Conservation (phyloP, 2,888 invertebrate genomes). For the Eupithecia inturbata region DNA sequence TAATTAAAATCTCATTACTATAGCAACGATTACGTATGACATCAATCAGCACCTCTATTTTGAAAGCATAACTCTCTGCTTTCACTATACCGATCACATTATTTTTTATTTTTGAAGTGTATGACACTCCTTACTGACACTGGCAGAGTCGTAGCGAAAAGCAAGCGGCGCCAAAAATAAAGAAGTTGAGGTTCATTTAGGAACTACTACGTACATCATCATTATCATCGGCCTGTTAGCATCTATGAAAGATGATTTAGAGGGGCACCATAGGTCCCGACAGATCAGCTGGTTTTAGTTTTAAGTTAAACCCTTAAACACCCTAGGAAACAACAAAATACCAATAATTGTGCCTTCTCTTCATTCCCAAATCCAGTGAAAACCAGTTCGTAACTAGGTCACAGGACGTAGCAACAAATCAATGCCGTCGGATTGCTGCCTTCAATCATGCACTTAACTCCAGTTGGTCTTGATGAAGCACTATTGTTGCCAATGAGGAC, state of each 20-base stretch:
- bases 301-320: background rate
- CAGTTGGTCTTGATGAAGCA: slow-evolving; percentile 26
- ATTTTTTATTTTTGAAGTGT: too few relatives aligned
- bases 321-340: background rate
- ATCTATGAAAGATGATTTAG: background rate
- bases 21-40: background rate
- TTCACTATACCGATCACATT: too few relatives aligned
- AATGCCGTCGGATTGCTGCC: slow-evolving; percentile 25
- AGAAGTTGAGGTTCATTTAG: background rate
- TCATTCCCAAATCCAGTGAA: background rate
- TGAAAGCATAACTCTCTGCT: too few relatives aligned
- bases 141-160: too few relatives aligned
- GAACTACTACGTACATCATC: background rate
- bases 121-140: too few relatives aligned
- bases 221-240: background rate
- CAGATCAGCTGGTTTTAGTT: too few relatives aligned
- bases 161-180: too few relatives aligned
- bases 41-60: background rate
- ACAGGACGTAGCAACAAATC: slow-evolving; percentile 25
- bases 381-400: slow-evolving; percentile 16
- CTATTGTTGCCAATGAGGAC: slow-evolving; percentile 34
- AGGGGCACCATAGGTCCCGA: background rate
- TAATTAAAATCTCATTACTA: too few relatives aligned
- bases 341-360: background rate
- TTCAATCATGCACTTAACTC: slow-evolving; percentile 31